Conservation (phyloP, 37 sponge, comb jelly and placozoan species). For the Crambe crambe region DNA sequence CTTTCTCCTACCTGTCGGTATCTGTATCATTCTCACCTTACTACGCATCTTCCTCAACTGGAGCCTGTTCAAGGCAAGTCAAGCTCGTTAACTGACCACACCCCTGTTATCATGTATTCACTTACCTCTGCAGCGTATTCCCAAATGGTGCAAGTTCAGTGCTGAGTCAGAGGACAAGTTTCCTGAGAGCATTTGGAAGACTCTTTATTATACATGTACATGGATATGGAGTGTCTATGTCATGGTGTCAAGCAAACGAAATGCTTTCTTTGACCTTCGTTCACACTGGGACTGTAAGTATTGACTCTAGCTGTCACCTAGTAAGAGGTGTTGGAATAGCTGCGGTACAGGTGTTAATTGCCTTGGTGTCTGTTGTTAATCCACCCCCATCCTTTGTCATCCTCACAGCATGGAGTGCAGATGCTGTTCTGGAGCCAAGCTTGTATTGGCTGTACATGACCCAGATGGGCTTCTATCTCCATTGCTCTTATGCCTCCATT, state of each 20-base stretch:
- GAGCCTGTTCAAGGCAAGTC: slow-evolving; percentile 48
- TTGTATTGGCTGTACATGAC: slow-evolving; percentile 67
- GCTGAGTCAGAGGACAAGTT: slow-evolving; percentile 49
- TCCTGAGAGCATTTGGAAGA: slow-evolving; percentile 75
- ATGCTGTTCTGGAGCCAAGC: neutral
- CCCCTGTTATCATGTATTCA: neutral
- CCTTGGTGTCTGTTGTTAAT: neutral
- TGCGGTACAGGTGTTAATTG: neutral
- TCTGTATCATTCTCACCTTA: slow-evolving; percentile 31
- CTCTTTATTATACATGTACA: slow-evolving; percentile 27
- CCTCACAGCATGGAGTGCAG: slow-evolving; percentile 41
- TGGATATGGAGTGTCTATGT: slow-evolving; percentile 48
- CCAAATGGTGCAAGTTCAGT: slow-evolving; percentile 43
- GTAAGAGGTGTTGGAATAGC: neutral
- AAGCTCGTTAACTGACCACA: neutral
- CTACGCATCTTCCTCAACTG: slow-evolving; percentile 36
- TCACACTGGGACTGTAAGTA: slow-evolving; percentile 62
- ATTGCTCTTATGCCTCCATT: slow-evolving; percentile 51
- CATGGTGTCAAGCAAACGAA: neutral
- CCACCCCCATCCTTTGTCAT: too few species aligned
- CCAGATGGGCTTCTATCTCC: slow-evolving; percentile 66
- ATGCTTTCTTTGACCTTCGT: slow-evolving; percentile 49
- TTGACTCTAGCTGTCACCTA: neutral
- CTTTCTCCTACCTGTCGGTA: neutral
- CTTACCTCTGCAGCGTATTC: slow-evolving; percentile 45